A percentile compares a stretch with the other conserved stretches of the same genome.
These are phyloP conservation scores for Zapornia atra DNA, from an alignment of 2,113 vertebrate genomes.

Conservation along the genomic window DNA sequence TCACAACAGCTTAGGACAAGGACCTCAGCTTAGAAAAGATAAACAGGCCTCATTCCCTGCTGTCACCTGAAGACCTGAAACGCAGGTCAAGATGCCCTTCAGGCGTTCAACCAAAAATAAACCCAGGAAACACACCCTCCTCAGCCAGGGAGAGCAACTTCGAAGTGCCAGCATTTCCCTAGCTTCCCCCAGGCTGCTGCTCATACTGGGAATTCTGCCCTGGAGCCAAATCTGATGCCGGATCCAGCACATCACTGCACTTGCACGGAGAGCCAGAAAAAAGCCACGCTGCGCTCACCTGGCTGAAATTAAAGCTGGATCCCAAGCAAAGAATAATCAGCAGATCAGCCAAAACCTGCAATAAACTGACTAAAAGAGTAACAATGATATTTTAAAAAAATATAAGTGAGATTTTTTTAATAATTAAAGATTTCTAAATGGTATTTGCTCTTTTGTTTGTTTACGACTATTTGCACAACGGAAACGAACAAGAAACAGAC, in stretches of 20 bases:
- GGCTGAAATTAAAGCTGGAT: neutral
- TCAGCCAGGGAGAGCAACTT: neutral
- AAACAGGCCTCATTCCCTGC: neutral
- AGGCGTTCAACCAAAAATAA: neutral
- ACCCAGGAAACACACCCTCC: neutral
- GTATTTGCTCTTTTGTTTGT: neutral
- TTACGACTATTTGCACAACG: neutral
- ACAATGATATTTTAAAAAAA: neutral
- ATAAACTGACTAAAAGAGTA: neutral
- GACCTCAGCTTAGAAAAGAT: neutral
- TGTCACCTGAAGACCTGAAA: neutral
- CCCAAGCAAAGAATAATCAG: neutral
- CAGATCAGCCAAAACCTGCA: fast-evolving
- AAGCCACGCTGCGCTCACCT: neutral
- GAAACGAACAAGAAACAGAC: neutral
- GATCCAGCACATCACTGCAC: neutral
- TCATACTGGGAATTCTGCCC: neutral
- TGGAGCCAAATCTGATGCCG: neutral
- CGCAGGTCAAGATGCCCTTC: neutral
- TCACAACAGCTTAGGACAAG: neutral
- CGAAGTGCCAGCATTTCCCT: fast-evolving
- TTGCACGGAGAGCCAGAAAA: neutral
- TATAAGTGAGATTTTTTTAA: neutral
- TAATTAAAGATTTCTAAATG: neutral
- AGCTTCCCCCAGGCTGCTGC: neutral